phyloP scores from a whole-genome alignment of 2,113 vertebrate genomes.

The Ursus arctos region DNA sequence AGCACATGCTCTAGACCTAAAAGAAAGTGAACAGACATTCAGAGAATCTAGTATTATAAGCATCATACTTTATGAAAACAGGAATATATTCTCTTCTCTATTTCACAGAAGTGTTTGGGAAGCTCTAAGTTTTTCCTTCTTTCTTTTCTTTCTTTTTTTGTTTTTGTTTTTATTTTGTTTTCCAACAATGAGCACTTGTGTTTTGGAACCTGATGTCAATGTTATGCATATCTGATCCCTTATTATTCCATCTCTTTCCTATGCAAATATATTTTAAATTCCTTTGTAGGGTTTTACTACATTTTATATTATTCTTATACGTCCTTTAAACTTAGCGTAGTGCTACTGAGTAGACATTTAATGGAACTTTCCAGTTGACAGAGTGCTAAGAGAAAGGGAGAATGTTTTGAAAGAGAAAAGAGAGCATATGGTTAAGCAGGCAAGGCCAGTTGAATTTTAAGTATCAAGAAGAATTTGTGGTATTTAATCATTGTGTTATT shows the following conservation, averaged over 20 bases:
- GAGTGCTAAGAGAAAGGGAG: not conserved
- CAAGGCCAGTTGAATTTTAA: not conserved
- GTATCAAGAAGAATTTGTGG: not conserved
- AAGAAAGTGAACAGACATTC: not conserved
- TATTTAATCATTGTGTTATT: not conserved
- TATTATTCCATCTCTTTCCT: not conserved
- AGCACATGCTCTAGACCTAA: not conserved
- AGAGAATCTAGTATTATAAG: not conserved
- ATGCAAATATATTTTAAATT: conserved; percentile 28
- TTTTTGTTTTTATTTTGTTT: not conserved
- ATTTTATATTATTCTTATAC: not conserved
- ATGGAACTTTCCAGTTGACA: not conserved
- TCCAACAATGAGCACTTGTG: not conserved
- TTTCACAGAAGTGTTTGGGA: not conserved
- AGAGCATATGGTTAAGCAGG: not conserved
- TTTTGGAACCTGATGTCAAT: not conserved
- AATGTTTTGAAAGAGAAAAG: not conserved
- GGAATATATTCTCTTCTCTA: not conserved
- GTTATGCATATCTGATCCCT: not conserved
- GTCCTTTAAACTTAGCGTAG: not conserved
- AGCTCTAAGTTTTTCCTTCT: not conserved
- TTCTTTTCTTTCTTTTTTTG: not conserved
- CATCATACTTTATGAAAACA: not conserved
- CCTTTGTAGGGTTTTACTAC: not conserved
- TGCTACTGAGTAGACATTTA: not conserved